Evolutionary conservation across 2,797 vertebrate genomes (phyloP).

Genomic region (Meda fulgida): DNA sequence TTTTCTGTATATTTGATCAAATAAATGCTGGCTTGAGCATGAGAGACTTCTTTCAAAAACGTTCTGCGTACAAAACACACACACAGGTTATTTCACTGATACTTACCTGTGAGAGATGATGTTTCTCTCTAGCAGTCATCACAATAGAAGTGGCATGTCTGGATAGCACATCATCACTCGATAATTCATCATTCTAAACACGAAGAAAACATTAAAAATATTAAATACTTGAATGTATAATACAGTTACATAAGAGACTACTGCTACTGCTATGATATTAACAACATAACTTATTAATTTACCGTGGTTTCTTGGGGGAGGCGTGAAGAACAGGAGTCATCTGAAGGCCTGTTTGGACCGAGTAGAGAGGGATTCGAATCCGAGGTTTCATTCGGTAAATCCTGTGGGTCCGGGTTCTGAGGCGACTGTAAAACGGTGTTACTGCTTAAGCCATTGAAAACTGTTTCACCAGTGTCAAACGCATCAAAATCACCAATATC

Average conservation of each 20-base stretch:
- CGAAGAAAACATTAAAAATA: too few species aligned
- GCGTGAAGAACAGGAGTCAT: neutral
- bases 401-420: neutral
- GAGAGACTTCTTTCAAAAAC: too few species aligned
- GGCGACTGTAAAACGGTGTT: neutral
- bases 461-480: conserved; percentile 10
- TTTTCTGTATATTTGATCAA: neutral
- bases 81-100: too few species aligned
- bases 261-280: too few species aligned
- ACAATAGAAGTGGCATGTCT: too few species aligned
- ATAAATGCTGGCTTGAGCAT: neutral
- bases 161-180: too few species aligned
- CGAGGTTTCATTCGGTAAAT: neutral
- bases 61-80: too few species aligned
- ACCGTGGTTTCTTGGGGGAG: neutral
- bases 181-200: too few species aligned
- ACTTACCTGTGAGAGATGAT: too few species aligned
- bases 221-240: too few species aligned
- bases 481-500: neutral
- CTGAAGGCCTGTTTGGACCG: neutral
- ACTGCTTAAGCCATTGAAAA: neutral
- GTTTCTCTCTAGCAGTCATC: too few species aligned
- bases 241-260: too few species aligned
- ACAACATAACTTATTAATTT: neutral
- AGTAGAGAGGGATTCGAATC: neutral